Evolutionary conservation across 2,797 vertebrate genomes (phyloP), one percentile per base, ranked within the genome.

Genomic region (Setipinna tenuifilis): DNA sequence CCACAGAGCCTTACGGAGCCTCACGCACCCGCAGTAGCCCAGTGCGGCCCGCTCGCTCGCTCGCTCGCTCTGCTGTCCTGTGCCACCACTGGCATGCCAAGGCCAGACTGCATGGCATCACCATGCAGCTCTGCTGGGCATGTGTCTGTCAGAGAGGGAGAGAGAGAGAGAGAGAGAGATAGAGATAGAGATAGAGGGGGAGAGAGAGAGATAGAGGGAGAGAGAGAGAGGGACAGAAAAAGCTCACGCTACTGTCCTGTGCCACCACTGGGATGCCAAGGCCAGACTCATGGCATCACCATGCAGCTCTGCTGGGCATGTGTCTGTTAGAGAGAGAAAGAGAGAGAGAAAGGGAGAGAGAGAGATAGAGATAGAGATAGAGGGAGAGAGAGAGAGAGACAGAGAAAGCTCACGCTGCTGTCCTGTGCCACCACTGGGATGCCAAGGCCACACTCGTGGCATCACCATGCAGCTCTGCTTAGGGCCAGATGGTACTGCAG

Each of bases 1-100:
- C n/a, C 85, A 82, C 84, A 85, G 88, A 85, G 35, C 83, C n/a
- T 81, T 80, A 61, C 14, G 50, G 2, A 54, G 50, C 50, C 50
- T 10, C 50, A 54, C 50, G 14, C 50, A 54, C 50, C 7, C 14
- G 14, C 46, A 48, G 46, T 48, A 48, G n/a, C n/a, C n/a, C n/a
- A n/a, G n/a, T 41, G 35, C 2, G 78, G 68, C 87, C 50, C 57
- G 71, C 83, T 48, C 7, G 35, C 80, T 44, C 82, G 35, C 80
- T 44, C 82, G 50, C 44, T 46, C 80, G 75, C n/a, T 11, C 25
- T 35, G 12, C 31, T 31, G 3, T 31, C 12, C 31, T 6, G 31
- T 78, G 71, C 71, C 71, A 78, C 71, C 35, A 44, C 71, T 78
- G 71, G 71, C 31, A 7, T 9, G 71, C 71, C 71, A 41, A 41